Conservation (phyloP, 2,113 vertebrate genomes). For the Apodemus sylvaticus region DNA sequence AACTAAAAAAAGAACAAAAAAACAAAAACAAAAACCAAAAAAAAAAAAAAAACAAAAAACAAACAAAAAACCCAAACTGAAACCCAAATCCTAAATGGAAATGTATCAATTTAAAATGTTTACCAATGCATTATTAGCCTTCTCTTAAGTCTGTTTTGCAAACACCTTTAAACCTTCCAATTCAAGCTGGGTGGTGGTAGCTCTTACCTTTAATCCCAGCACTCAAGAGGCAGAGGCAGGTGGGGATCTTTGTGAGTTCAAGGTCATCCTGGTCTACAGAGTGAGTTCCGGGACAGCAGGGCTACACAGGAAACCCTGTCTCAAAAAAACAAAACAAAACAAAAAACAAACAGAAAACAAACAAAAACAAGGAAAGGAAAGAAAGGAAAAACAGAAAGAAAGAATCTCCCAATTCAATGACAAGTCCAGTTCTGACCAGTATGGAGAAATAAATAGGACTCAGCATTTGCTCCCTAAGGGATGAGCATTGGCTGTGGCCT, state of each 20-base stretch:
- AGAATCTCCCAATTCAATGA: not conserved
- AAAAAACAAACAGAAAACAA: not conserved
- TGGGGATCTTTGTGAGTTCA: not conserved
- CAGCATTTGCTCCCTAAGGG: not conserved
- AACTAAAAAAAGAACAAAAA: not conserved
- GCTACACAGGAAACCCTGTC: not conserved
- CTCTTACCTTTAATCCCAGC: not conserved
- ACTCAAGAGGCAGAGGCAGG: not conserved
- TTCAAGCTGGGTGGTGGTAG: not conserved
- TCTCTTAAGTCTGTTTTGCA: not conserved
- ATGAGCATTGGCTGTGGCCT: not conserved
- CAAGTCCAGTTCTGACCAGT: not conserved
- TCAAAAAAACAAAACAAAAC: not conserved
- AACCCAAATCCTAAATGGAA: not conserved
- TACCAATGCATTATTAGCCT: not conserved
- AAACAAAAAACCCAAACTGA: too few relatives aligned
- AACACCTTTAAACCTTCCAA: not conserved
- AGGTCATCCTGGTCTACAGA: not conserved
- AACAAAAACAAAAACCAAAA: too few relatives aligned
- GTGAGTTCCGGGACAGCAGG: not conserved
- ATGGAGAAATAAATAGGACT: not conserved
- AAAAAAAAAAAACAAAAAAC: too few relatives aligned
- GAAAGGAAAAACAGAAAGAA: not conserved
- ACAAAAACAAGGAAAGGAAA: too few relatives aligned
- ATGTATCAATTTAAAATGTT: slow-evolving; percentile 25